phyloP scores from a whole-genome alignment of 2,113 vertebrate genomes.

The Callipepla californica region DNA sequence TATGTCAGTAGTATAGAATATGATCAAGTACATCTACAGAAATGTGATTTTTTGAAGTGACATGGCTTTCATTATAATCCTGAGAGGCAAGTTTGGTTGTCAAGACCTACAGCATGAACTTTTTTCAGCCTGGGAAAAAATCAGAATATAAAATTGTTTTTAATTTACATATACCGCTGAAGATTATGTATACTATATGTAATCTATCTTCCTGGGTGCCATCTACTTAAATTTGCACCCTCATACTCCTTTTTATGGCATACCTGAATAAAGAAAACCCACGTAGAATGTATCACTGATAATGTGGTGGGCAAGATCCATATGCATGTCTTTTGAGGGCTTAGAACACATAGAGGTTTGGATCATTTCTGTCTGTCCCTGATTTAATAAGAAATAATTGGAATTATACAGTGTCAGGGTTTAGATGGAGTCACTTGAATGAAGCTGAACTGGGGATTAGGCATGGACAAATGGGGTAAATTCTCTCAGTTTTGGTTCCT shows the following conservation, averaged over 20 bases:
- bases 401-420: not conserved
- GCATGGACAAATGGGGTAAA: not conserved
- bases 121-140: not conserved
- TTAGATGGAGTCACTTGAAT: not conserved
- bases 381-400: not conserved
- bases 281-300: not conserved
- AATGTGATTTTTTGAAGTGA: not conserved
- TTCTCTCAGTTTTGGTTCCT: not conserved
- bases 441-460: not conserved
- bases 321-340: not conserved
- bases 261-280: not conserved
- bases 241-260: rapidly evolving
- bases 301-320: not conserved
- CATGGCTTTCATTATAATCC: not conserved
- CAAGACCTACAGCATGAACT: not conserved
- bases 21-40: not conserved
- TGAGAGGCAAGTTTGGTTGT: not conserved
- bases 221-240: not conserved
- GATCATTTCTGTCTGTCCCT: not conserved
- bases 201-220: not conserved
- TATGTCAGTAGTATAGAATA: not conserved
- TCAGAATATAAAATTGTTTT: not conserved
- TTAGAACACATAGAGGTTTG: not conserved
- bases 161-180: not conserved
- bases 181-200: not conserved